Conservation (phyloP, 1,140 invertebrate species). For the Palaemon carinicauda region DNA sequence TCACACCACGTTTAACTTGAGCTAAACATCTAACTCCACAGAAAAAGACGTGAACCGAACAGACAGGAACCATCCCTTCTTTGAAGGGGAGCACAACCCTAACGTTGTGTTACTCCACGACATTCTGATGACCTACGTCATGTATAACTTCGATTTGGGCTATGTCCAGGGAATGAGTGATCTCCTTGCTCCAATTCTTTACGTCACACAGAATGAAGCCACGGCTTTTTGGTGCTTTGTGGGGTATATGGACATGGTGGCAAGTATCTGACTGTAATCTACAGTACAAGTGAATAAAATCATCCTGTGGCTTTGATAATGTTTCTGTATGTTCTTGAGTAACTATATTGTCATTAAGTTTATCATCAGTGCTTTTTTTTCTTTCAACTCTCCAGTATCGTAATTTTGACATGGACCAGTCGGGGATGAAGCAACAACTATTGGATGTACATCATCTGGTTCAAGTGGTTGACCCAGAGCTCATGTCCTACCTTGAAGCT, state of each 20-base stretch:
- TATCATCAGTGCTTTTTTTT: background rate
- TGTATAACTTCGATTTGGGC: constrained; percentile 99
- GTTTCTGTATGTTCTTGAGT: too few relatives aligned
- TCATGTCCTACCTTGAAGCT: constrained; percentile 85
- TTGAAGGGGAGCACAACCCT: constrained; percentile 88
- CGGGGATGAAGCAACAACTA: constrained; percentile 95
- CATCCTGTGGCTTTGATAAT: too few relatives aligned
- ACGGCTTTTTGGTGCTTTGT: constrained; percentile 99
- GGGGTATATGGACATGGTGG: constrained; percentile 96
- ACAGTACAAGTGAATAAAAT: too few relatives aligned
- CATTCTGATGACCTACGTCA: constrained; percentile 98
- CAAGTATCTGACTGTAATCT: constrained; percentile 64
- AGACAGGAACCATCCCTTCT: constrained; percentile 91
- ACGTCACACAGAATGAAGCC: constrained; percentile 89
- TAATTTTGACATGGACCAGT: constrained; percentile 98
- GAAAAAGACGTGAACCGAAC: constrained; percentile 98
- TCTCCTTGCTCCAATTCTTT: constrained; percentile 90
- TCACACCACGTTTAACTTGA: too few relatives aligned
- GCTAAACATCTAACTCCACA: constrained; percentile 64
- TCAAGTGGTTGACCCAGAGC: constrained; percentile 80
- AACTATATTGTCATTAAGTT: too few relatives aligned
- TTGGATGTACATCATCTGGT: constrained; percentile 84
- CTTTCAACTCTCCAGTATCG: constrained; percentile 70
- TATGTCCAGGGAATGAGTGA: constrained; percentile 97
- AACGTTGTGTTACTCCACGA: constrained; percentile 87